Evolutionary conservation across 1,140 invertebrate species (phyloP).

Genomic region (Tetraneura akinire): DNA sequence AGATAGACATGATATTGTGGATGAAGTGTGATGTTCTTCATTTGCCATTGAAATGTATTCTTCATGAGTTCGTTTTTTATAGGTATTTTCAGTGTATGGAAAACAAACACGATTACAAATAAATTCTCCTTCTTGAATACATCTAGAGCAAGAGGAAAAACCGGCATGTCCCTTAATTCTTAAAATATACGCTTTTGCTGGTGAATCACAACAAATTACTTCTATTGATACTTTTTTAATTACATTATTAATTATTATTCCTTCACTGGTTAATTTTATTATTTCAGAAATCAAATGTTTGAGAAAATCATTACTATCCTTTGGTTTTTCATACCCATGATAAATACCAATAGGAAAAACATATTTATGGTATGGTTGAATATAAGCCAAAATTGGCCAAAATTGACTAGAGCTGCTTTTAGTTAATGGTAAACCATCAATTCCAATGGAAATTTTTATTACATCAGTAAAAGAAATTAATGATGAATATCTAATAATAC

Average conservation of each 20-base stretch:
- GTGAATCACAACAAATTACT: slow-evolving; percentile 51
- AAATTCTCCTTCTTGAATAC: slow-evolving; percentile 35
- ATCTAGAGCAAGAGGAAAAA: slow-evolving; percentile 46
- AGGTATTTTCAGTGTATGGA: background rate
- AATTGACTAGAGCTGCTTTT: too few relatives aligned
- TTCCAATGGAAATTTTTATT: too few relatives aligned
- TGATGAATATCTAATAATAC: background rate
- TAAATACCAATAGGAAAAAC: background rate
- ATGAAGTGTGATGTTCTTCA: slow-evolving; percentile 55
- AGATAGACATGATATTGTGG: slow-evolving; percentile 54
- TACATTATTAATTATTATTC: slow-evolving; percentile 2
- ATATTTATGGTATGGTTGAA: background rate
- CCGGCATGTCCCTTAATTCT: slow-evolving; percentile 50
- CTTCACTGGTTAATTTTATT: background rate
- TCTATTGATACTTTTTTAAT: background rate
- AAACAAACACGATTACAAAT: slow-evolving; percentile 9
- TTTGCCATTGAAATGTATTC: slow-evolving; percentile 55
- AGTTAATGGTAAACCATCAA: too few relatives aligned
- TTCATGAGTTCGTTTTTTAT: background rate
- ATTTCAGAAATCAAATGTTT: background rate
- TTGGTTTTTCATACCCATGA: background rate
- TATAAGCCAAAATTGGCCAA: background rate
- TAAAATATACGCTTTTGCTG: slow-evolving; percentile 44
- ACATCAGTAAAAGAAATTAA: too few relatives aligned
- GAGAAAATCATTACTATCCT: background rate